Conservation (phyloP, 2,888 invertebrate species). For the Metallyticus violacea region DNA sequence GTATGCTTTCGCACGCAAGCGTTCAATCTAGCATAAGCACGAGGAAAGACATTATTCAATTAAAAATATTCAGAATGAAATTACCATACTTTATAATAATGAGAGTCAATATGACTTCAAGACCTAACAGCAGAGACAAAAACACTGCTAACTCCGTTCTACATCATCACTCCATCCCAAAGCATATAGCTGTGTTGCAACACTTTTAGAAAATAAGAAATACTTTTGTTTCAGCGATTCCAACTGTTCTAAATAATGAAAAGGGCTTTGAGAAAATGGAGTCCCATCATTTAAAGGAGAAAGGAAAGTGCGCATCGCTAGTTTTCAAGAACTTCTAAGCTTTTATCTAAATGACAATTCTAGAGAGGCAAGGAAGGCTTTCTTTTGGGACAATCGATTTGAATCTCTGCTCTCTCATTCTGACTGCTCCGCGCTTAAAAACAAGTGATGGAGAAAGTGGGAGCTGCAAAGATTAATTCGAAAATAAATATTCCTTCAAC, state of each 20-base stretch:
- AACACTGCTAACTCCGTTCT: no score
- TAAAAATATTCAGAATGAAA: no score
- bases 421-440: not conserved
- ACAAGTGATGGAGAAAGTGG: not conserved
- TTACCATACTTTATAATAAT: no score
- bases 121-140: no score
- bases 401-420: no score
- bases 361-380: not conserved
- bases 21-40: no score
- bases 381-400: not conserved
- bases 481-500: not conserved
- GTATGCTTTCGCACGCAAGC: no score
- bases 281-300: not conserved
- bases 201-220: not conserved
- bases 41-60: no score
- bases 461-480: not conserved
- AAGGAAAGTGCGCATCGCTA: not conserved
- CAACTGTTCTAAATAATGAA: not conserved
- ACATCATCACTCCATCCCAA: no score
- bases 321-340: not conserved
- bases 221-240: not conserved
- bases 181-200: no score
- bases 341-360: not conserved
- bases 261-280: not conserved
- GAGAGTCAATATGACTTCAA: no score